A percentile compares a stretch with the other conserved stretches of the same genome.
These are phyloP conservation scores for Caenorhabditis sp. DNA, from an alignment of 2,888 invertebrate species.

Conservation along the genomic window DNA sequence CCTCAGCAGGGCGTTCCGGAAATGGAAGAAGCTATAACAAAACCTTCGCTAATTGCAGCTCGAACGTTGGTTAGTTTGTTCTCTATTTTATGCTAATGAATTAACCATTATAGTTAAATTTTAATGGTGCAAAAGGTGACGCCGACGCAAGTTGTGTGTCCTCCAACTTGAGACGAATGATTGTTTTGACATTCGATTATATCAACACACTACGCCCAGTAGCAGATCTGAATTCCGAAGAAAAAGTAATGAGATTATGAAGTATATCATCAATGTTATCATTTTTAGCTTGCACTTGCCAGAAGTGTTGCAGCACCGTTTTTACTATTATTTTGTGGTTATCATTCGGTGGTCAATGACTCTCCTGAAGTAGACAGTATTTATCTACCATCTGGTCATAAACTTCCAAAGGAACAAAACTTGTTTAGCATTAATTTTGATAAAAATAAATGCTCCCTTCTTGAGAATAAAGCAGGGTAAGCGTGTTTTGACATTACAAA, in stretches of 20 bases:
- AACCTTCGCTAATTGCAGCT: slow-evolving; percentile 67
- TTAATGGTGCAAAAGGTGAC: slow-evolving; percentile 67
- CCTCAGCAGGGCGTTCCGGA: slow-evolving; percentile 42
- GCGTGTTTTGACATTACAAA: slow-evolving; percentile 28
- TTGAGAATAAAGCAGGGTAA: slow-evolving; percentile 68
- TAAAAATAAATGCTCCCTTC: slow-evolving; percentile 48
- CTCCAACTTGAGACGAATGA: slow-evolving; percentile 69
- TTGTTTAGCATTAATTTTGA: slow-evolving; percentile 34
- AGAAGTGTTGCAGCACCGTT: slow-evolving; percentile 70
- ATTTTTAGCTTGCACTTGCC: slow-evolving; percentile 73
- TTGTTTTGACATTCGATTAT: slow-evolving; percentile 79
- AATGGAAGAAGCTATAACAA: slow-evolving; percentile 63
- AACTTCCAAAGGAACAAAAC: slow-evolving; percentile 19
- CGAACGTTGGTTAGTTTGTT: slow-evolving; percentile 61
- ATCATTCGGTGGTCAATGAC: slow-evolving; percentile 66
- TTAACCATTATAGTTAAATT: slow-evolving; percentile 69
- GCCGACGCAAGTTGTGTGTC: slow-evolving; percentile 46
- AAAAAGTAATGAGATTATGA: slow-evolving; percentile 72
- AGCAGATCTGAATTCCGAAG: slow-evolving; percentile 76
- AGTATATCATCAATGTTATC: neutral
- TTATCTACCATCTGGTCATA: slow-evolving; percentile 74
- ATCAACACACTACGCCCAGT: slow-evolving; percentile 81
- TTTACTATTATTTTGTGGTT: slow-evolving; percentile 71
- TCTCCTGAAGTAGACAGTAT: slow-evolving; percentile 65
- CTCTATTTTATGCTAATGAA: neutral